A percentile compares a stretch with the other conserved stretches of the same genome.
Conservation (phyloP, 1,140 invertebrate genomes). For the Drosophila auraria region DNA sequence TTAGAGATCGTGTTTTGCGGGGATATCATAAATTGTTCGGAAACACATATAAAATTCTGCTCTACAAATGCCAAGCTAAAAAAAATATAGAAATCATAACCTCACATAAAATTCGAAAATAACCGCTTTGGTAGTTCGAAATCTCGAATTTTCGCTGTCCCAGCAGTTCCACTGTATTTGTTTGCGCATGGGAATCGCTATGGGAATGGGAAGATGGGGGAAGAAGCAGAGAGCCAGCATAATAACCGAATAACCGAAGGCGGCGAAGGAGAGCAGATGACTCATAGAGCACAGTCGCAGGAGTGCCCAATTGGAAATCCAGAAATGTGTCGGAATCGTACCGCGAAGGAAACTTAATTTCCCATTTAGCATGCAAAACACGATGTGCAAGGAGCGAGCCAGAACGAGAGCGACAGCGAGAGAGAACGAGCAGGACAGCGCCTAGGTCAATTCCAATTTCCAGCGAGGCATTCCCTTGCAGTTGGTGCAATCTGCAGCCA, state of each 20-base stretch:
- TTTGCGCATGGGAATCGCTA: constrained; percentile 9
- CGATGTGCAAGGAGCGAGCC: constrained; percentile 8
- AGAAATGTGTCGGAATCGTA: constrained; percentile 23
- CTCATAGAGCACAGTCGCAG: constrained; percentile 56
- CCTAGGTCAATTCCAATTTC: constrained; percentile 52
- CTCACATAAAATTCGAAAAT: not conserved
- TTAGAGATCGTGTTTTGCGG: not conserved
- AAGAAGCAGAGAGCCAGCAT: constrained; percentile 38
- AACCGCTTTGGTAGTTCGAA: not conserved
- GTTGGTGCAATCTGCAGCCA: constrained; percentile 32
- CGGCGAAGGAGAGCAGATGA: constrained; percentile 52
- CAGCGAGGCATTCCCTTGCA: constrained; percentile 55
- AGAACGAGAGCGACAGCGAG: not conserved
- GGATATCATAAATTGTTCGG: not conserved
- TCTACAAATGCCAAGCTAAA: not conserved
- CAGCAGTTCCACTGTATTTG: constrained; percentile 14
- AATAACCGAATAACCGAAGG: constrained; percentile 42
- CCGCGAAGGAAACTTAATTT: constrained; percentile 21
- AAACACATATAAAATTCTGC: not conserved
- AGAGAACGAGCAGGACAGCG: not conserved
- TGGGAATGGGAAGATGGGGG: constrained; percentile 7
- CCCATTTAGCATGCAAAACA: constrained; percentile 30
- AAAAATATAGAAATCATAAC: no score
- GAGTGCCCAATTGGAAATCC: constrained; percentile 57
- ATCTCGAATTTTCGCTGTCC: not conserved